Evolutionary conservation across 2,797 vertebrate species (phyloP), one percentile per base, ranked within the genome.

Genomic region (Aldrovandia affinis): DNA sequence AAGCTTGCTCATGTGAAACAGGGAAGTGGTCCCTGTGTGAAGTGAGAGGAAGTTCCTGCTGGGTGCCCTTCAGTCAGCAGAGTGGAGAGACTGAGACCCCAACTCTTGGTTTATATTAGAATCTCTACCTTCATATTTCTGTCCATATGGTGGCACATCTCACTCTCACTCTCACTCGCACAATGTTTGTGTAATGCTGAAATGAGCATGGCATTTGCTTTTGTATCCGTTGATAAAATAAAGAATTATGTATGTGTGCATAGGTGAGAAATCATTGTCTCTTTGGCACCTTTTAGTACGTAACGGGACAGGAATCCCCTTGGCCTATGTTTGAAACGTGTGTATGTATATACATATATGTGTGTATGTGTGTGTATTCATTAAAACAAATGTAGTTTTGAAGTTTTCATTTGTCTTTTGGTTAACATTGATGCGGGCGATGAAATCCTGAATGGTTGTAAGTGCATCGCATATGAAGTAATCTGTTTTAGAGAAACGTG

Each of bases 1-100:
- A 81, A 86, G 90, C 89, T 81, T 54, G 47, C 61, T 84, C 63
- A 55, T 61, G 54, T 73, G 83, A 80, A 80, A 80, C 65, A 63
- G 83, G 81, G 78, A 78, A 65, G 77, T 80, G 77, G 83, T 80
- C 33, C 50, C 55, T 80, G 83, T 78, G 75, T 39, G 47, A 78
- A 63, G 59, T 68, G 77, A 54, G 77, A 57, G 83, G 78, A 80
- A 84, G 78, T 80, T 80, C 83, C 78, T 81, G 33, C 83, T 52
- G 47, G 36, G 65, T 70, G 59, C 44, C 57, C 83, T 39, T 65
- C 36, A 6, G 65, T 73, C 50, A 47, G 82, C 33, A 70, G 33
- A 57, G 59, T 70, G 3, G 20, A 36, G 28, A 54, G 22, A 12
- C 20, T 77, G 42, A 44, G 73, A 77, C 39, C 10, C 8, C 42